Evolutionary conservation across 2,888 invertebrate species (phyloP).

Genomic region (Matsumyia berberina): DNA sequence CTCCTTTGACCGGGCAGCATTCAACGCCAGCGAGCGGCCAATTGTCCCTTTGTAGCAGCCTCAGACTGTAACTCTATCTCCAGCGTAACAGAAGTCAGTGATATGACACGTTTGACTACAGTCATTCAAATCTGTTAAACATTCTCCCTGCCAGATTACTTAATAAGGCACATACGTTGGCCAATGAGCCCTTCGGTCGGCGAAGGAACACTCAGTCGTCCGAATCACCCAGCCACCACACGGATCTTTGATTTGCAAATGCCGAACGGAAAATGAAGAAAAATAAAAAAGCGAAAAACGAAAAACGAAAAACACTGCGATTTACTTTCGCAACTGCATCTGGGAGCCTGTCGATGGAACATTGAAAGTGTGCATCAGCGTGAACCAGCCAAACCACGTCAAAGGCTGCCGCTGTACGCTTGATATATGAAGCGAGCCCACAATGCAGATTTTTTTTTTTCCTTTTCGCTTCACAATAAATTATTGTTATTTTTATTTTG

Average conservation of each 20-base stretch:
- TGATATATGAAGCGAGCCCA: constrained; percentile 64
- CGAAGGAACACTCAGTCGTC: constrained; percentile 27
- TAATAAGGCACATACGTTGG: constrained; percentile 55
- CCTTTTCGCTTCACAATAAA: constrained; percentile 52
- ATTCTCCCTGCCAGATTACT: constrained; percentile 44
- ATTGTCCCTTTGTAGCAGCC: constrained; percentile 15
- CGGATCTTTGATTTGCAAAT: constrained; percentile 73
- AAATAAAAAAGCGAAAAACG: constrained; percentile 11
- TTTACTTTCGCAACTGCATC: constrained; percentile 74
- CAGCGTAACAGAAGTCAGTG: constrained; percentile 65
- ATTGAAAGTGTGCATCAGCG: constrained; percentile 76
- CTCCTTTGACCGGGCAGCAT: constrained; percentile 46
- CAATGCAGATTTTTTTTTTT: constrained; percentile 25
- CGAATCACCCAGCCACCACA: constrained; percentile 51
- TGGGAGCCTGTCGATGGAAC: constrained; percentile 72
- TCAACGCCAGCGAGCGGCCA: constrained; percentile 11
- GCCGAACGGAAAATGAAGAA: constrained; percentile 36
- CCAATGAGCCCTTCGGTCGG: constrained; percentile 57
- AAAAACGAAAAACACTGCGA: constrained; percentile 35
- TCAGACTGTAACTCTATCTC: constrained; percentile 30
- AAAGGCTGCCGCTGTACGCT: constrained; percentile 71
- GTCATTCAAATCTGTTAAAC: constrained; percentile 41
- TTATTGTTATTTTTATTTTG: constrained; percentile 58
- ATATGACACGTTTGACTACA: constrained; percentile 52
- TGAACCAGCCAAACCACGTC: constrained; percentile 73